Evolutionary conservation across 1,140 invertebrate species (phyloP), one percentile per base, ranked within the genome.

Genomic region (Aphelinus certus): DNA sequence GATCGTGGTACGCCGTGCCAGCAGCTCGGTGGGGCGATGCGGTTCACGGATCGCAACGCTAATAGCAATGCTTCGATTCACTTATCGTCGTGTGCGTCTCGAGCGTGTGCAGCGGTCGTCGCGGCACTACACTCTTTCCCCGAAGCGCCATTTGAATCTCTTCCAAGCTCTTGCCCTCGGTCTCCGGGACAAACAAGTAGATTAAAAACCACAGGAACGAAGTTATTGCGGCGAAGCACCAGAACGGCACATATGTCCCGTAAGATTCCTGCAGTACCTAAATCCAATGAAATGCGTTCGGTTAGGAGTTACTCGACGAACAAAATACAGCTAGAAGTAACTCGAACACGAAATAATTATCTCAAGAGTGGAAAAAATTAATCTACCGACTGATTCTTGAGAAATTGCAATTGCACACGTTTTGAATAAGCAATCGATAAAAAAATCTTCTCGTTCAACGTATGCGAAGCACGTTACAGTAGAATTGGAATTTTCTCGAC

Each of bases 131-230:
- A 43, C 76, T 61, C 55, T 82, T 79, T 62, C 75, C 71, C 58
- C 77, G 76, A n/a, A 88, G 76, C 77, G 85, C 83, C 62, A 82
- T 77, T 70, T 89, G 83, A 79, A 92, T 89, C 81, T 92, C 89
- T 76, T 92, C 91, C 73, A 92, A 83, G 53, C 81, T 88, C 78
- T 89, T 90, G n/a, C 91, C 91, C 81, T 92, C 92, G 3, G 92
- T 93, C 83, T 93, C 92, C 2, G 91, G 91, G 48, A 93, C 86
- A 73, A 89, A 89, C 62, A 90, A 83, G 74, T 87, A 90, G 71
- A 92, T 86, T 53, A 90, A 83, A 9, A 92, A 77, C 79, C 88
- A 86, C 45, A 92, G 86, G 67, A 91, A 45, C 46, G 88, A 78
- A 3, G 90, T 90, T 77, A 92, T 83, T 42, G 81, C 83, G 3